A percentile compares a stretch with the other conserved stretches of the same genome.
Conservation (phyloP, 2,797 vertebrate genomes). For the Lagothrix lagotricha region DNA sequence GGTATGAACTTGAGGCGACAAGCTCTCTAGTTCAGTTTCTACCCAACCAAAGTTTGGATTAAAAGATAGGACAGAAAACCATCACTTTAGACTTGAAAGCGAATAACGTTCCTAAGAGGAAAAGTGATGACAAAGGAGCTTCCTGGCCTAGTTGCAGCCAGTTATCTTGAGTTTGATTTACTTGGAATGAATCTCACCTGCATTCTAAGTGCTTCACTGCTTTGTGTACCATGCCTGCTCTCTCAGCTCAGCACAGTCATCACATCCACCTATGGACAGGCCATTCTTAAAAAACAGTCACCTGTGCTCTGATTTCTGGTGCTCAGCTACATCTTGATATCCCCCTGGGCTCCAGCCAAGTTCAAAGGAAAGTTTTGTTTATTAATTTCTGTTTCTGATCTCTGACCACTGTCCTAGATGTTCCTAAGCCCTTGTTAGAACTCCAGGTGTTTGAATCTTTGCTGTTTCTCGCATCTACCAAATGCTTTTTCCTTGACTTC, state of each 20-base stretch:
- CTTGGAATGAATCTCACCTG: neutral
- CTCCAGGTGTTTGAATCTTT: conserved; percentile 10
- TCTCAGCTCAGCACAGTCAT: neutral
- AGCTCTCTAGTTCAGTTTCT: neutral
- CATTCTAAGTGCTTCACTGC: neutral
- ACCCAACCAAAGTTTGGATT: neutral
- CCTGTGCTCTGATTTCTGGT: conserved; percentile 5
- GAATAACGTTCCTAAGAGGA: neutral
- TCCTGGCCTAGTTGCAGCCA: neutral
- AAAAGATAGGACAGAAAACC: neutral
- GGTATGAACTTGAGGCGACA: neutral
- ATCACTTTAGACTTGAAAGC: neutral
- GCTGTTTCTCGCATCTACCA: conserved; percentile 46
- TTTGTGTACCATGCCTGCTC: neutral
- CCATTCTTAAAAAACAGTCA: neutral
- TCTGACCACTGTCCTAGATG: conserved; percentile 56
- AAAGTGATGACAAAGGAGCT: neutral
- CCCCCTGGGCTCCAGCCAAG: conserved; percentile 27
- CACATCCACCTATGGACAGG: neutral
- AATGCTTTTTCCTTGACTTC: conserved; percentile 51
- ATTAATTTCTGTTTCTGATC: conserved; percentile 31
- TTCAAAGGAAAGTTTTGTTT: neutral
- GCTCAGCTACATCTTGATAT: neutral
- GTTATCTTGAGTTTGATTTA: neutral
- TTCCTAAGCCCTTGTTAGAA: neutral